phyloP scores from a whole-genome alignment of 2,797 vertebrate genomes.

The Chelidonichthys spinosus region DNA sequence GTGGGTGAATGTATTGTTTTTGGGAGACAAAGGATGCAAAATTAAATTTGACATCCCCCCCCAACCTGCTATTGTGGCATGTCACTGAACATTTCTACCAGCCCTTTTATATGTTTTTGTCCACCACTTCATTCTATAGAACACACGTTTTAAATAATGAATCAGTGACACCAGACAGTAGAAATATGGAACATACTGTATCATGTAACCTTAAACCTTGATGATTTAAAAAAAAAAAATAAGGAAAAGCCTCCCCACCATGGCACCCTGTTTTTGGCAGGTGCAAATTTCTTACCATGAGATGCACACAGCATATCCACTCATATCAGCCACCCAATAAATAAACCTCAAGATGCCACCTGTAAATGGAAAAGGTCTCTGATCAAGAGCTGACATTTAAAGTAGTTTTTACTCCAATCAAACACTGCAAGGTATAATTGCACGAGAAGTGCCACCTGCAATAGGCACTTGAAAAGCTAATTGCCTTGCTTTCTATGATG shows the following conservation, averaged over 20 bases:
- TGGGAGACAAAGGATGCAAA: no score
- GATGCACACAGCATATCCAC: neutral
- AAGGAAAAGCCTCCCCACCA: no score
- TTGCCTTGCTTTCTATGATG: conserved; percentile 10
- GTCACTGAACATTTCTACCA: neutral
- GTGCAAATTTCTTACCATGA: neutral
- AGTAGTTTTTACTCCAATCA: conserved; percentile 16
- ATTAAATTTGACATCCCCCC: no score
- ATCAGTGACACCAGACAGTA: neutral
- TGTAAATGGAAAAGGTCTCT: neutral
- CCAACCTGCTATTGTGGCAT: no score
- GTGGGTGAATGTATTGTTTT: no score
- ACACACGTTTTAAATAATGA: neutral
- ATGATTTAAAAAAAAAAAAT: no score
- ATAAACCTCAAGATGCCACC: neutral
- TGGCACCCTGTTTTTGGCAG: neutral
- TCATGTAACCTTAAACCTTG: no score
- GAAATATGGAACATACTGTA: no score
- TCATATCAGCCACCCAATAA: neutral
- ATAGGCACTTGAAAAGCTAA: conserved; percentile 10
- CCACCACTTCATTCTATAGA: neutral
- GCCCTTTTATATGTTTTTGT: neutral
- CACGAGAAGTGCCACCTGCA: conserved; percentile 6
- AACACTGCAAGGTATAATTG: conserved; percentile 15
- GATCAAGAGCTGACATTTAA: conserved; percentile 19